Conservation (phyloP, 2,888 invertebrate genomes). For the Eulithis prunata region DNA sequence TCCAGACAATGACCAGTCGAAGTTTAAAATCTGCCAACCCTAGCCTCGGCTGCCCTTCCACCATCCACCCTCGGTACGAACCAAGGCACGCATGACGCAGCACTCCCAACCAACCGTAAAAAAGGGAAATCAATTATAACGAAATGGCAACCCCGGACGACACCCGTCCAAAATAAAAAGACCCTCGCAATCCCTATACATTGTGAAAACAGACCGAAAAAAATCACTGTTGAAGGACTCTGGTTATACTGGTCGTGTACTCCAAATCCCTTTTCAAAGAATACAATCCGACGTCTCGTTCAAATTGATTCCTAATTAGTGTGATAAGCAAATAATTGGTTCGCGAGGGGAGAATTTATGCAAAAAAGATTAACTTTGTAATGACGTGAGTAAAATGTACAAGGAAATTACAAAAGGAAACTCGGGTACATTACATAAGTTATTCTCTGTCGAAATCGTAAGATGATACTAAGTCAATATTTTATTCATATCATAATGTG, state of each 20-base stretch:
- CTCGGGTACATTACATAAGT: slow-evolving; percentile 13
- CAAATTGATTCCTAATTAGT: slow-evolving; percentile 73
- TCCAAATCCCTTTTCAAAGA: slow-evolving; percentile 59
- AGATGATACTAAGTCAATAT: slow-evolving; percentile 22
- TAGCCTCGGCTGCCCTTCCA: slow-evolving; percentile 49
- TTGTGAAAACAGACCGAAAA: slow-evolving; percentile 40
- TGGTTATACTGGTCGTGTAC: slow-evolving; percentile 46
- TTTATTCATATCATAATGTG: slow-evolving; percentile 17
- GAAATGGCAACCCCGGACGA: slow-evolving; percentile 69
- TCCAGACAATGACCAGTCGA: slow-evolving; percentile 8
- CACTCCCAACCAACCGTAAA: slow-evolving; percentile 74
- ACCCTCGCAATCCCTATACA: slow-evolving; percentile 42
- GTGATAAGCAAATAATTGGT: slow-evolving; percentile 58
- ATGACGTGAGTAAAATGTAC: slow-evolving; percentile 26
- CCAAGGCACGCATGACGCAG: slow-evolving; percentile 63
- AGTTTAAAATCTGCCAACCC: slow-evolving; percentile 22
- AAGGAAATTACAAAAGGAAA: slow-evolving; percentile 26
- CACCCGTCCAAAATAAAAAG: slow-evolving; percentile 55
- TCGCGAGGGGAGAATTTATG: slow-evolving; percentile 36
- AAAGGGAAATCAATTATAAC: slow-evolving; percentile 81
- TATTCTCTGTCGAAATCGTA: slow-evolving; percentile 11
- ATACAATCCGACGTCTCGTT: slow-evolving; percentile 69
- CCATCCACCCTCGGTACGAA: slow-evolving; percentile 57
- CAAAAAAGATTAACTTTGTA: slow-evolving; percentile 32
- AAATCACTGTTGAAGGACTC: slow-evolving; percentile 46